Percentiles rank a stretch among this genome's conserved stretches.
Evolutionary conservation across 2,113 vertebrate species (phyloP).

Genomic region (Zosterops pallidus): DNA sequence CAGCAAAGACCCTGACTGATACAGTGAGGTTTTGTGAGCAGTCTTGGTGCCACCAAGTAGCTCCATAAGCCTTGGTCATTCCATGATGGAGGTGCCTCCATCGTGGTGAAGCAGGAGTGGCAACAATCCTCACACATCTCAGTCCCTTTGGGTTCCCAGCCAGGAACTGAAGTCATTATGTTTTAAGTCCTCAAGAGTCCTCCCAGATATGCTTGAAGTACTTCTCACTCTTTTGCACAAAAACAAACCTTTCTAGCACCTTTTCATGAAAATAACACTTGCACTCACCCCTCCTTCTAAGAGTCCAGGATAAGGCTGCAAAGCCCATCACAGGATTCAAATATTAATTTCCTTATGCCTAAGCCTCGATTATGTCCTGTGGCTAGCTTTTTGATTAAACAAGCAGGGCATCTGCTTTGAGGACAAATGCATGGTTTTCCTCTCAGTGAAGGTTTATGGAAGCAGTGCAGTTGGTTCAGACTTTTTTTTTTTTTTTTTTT

Average conservation of each 20-base stretch:
- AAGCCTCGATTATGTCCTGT: background rate
- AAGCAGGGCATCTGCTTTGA: background rate
- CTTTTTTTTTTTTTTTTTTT: background rate
- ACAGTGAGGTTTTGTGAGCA: background rate
- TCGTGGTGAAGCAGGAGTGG: background rate
- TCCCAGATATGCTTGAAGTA: background rate
- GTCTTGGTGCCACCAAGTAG: background rate
- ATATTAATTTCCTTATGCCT: background rate
- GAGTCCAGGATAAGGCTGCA: background rate
- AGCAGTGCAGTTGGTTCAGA: background rate
- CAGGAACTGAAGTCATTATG: background rate
- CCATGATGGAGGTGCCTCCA: accelerated
- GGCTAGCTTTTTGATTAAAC: background rate
- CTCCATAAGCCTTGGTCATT: accelerated
- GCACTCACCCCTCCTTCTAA: background rate
- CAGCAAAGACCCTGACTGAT: background rate
- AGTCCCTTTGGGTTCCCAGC: background rate
- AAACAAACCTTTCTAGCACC: background rate
- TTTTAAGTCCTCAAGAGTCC: background rate
- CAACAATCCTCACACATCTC: background rate
- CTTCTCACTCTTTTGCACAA: background rate
- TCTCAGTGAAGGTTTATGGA: background rate
- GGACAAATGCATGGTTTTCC: background rate
- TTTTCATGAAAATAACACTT: background rate
- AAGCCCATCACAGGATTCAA: background rate